Evolutionary conservation across 2,797 vertebrate genomes (phyloP).

Genomic region (Phalanger gymnotis): DNA sequence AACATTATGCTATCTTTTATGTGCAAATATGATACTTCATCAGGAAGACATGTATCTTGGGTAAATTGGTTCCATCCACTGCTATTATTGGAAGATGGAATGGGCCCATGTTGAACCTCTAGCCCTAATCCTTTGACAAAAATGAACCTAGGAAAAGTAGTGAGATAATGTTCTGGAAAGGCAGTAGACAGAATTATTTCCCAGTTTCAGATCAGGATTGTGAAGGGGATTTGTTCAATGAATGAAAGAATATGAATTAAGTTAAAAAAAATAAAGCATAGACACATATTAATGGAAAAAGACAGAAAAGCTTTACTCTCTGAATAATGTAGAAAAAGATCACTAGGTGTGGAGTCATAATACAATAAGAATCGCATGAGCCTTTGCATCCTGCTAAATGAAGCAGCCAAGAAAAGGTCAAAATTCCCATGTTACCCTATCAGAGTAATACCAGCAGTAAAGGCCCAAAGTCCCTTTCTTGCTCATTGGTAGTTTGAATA

Average conservation of each 20-base stretch:
- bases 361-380: background rate
- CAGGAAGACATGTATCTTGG: background rate
- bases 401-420: background rate
- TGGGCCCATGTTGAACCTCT: background rate
- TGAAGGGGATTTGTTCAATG: background rate
- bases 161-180: background rate
- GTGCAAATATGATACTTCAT: background rate
- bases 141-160: background rate
- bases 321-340: background rate
- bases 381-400: background rate
- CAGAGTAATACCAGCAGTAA: background rate
- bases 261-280: background rate
- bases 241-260: background rate
- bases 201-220: background rate
- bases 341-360: background rate
- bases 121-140: background rate
- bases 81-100: background rate
- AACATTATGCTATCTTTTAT: background rate
- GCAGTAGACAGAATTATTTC: background rate
- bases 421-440: background rate
- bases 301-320: background rate
- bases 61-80: background rate
- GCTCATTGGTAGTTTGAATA: background rate
- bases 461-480: background rate
- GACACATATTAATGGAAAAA: background rate